Percentiles rank a stretch among this genome's conserved stretches.
Evolutionary conservation across 2,888 invertebrate genomes (phyloP).

Genomic region (Pycnomerus fuliginosus): DNA sequence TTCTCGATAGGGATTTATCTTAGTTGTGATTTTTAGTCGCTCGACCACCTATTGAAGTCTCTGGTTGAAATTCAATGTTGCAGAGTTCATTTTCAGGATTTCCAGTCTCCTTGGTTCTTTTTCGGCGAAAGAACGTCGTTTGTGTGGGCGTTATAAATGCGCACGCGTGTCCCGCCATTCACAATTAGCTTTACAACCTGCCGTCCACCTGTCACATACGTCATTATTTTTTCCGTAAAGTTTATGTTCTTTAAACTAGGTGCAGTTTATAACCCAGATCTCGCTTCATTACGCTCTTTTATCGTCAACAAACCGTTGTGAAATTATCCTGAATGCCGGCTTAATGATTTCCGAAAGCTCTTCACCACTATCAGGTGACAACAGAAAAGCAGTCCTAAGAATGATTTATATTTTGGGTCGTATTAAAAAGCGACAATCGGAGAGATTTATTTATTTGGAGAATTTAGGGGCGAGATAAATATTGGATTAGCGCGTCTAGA

Average conservation of each 20-base stretch:
- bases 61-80: too few relatives aligned
- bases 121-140: too few relatives aligned
- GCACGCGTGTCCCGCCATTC: constrained; percentile 20
- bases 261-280: constrained; percentile 23
- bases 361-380: constrained; percentile 17
- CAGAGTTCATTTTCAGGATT: too few relatives aligned
- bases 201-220: constrained; percentile 23
- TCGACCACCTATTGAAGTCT: not conserved
- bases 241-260: constrained; percentile 24
- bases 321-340: constrained; percentile 15
- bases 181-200: constrained; percentile 22
- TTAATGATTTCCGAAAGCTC: constrained; percentile 23
- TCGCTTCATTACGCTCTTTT: constrained; percentile 23
- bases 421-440: constrained; percentile 5
- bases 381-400: constrained; percentile 13
- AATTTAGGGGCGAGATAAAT: too few relatives aligned
- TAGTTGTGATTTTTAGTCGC: not conserved
- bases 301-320: constrained; percentile 13
- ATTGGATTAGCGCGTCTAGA: too few relatives aligned
- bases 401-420: constrained; percentile 20
- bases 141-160: too few relatives aligned
- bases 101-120: too few relatives aligned
- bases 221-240: constrained; percentile 20
- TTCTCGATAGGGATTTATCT: not conserved
- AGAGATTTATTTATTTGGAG: constrained; percentile 11